Evolutionary conservation across 2,797 vertebrate genomes (phyloP), one percentile per base, ranked within the genome.

Genomic region (Leptodactylus fallax): DNA sequence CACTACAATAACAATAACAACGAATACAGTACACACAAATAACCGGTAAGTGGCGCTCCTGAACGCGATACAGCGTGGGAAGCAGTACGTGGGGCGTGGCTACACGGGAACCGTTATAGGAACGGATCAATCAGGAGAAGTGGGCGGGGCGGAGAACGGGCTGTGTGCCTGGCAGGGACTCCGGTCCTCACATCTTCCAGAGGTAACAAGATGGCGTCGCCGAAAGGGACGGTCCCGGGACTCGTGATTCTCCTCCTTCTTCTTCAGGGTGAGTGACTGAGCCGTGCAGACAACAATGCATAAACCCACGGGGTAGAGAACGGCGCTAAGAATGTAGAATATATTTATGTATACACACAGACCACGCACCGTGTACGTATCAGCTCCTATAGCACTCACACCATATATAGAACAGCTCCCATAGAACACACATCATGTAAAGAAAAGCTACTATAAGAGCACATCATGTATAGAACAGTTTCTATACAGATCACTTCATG

Each of bases 131-230:
- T 72, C 27, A 36, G 67, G 67, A 36, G 27, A 3, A 69, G 67
- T 16, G 67, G 67, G 67, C 27, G 27, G 25, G 27, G 27, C 69
- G 69, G 5, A 25, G 36, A 72, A 3, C 69, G 69, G 25, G 36
- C 36, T 45, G 69, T 36, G 36, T 4, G 7, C 10, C 69, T 47
- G 69, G 69, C 27, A 23, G 36, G 36, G 65, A 1, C 16, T 47
- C 69, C 27, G 69, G 36, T 45, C 14, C 36, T 45, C 16, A 47
- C 36, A 72, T 45, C 7, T 9, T 72, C 69, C 69, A 9, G 27
- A 19, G 69, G 69, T 36, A 72, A 19, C 69, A 72, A 72, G 69
- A 72, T 72, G 69, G 69, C 69, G 69, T 27, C 69, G 69, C 36
- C 69, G 17, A 72, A 10, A 47, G 7, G 69, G 69, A 72, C 36